phyloP scores from a whole-genome alignment of 1,140 invertebrate genomes.

The Eriocheir sinensis region DNA sequence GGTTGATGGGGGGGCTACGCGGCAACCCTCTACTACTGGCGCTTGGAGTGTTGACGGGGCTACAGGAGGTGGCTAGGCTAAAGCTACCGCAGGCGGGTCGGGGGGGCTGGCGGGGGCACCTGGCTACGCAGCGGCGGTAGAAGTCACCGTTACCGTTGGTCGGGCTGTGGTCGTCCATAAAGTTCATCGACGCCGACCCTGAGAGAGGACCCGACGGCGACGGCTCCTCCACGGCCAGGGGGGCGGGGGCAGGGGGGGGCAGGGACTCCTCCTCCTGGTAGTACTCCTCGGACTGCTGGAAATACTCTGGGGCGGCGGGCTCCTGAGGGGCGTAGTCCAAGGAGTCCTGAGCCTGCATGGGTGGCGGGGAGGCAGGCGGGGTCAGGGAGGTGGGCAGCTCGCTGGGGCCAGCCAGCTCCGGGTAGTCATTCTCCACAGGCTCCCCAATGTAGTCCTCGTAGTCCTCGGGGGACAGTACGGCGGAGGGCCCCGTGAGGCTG shows the following conservation, averaged over 20 bases:
- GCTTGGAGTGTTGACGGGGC: not conserved
- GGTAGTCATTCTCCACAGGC: slow-evolving; percentile 76
- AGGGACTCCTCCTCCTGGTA: too few species aligned
- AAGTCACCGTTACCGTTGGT: slow-evolving; percentile 70
- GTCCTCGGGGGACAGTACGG: slow-evolving; percentile 74
- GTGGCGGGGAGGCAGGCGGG: too few species aligned
- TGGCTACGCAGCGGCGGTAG: slow-evolving; percentile 63
- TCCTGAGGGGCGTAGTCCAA: too few species aligned
- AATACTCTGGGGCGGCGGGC: too few species aligned
- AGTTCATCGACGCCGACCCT: slow-evolving; percentile 70
- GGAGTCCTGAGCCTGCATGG: not conserved
- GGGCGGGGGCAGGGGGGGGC: too few species aligned
- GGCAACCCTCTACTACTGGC: too few species aligned
- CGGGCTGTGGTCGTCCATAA: slow-evolving; percentile 73
- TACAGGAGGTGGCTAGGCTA: slow-evolving; percentile 51
- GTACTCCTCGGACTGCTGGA: too few species aligned
- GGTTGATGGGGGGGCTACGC: not conserved
- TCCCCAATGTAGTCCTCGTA: slow-evolving; percentile 78
- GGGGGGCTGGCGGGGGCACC: slow-evolving; percentile 53
- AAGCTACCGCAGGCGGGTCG: slow-evolving; percentile 50
- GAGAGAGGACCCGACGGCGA: slow-evolving; percentile 64
- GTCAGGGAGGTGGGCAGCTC: not conserved
- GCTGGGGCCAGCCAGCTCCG: slow-evolving; percentile 63
- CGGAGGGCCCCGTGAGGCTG: not conserved
- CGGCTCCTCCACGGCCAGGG: slow-evolving; percentile 12